Evolutionary conservation across 2,113 vertebrate genomes (phyloP), one percentile per base, ranked within the genome.

Genomic region (Chaetodon trifascialis): DNA sequence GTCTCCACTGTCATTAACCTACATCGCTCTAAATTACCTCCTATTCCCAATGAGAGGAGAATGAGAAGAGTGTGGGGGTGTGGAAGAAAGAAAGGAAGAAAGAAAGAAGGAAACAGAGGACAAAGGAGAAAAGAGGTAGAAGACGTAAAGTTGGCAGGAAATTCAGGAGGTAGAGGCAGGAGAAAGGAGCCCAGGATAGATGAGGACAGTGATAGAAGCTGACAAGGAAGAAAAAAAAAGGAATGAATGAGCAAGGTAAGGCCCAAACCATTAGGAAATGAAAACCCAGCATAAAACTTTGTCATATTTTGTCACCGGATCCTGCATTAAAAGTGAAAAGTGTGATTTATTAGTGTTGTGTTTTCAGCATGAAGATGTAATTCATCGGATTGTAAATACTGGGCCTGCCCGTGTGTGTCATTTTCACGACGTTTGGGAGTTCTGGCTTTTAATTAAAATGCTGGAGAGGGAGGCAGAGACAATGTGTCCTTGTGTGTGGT

Each of bases 1-100:
- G 80, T 93, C 93, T 94, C 93, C 12, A 7, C 80, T 79, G 85
- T 94, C 91, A 94, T 94, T 94, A 93, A 94, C 93, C 92, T 92
- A 94, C 86, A 94, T 94, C 60, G 69, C 88, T 91, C 86, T 82
- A 91, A 93, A 92, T 92, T 91, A 89, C 85, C 82, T 89, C 68
- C 68, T 88, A 90, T 91, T 91, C 89, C 93, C 92, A 85, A 83
- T 7, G 89, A 93, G 87, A 47, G 52, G 62, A 65, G 56, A 56
- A 25, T 15, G 65, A 73, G 55, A 65, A 40, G 73, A 46, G 73
- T 40, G 73, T 44, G 70, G 34, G 72, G 68, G 25, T 14, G 59
- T n/a, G 54, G 55, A 46, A 34, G 69, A 63, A 67, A 72, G 23
- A 54, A 36, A 44, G 44, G 47, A 46, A 1, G 68, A 73, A 46